phyloP scores from a whole-genome alignment of 1,140 invertebrate species.

The Camponotus floridanus region DNA sequence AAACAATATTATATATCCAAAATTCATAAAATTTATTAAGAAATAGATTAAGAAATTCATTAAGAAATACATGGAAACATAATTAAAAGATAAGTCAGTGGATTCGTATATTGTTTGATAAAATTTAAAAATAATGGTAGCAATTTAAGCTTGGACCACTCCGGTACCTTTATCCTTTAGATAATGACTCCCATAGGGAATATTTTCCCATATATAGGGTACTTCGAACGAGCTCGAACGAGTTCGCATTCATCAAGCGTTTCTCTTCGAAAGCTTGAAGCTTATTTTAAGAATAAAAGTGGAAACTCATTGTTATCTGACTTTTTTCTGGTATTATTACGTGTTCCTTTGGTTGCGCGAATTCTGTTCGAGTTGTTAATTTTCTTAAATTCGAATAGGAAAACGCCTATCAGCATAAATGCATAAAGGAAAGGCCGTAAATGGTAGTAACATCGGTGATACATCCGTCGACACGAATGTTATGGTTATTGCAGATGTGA shows the following conservation, averaged over 20 bases:
- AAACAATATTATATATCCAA: background rate
- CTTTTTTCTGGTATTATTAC: background rate
- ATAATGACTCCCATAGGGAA: constrained; percentile 32
- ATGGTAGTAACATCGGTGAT: constrained; percentile 12
- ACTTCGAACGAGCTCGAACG: constrained; percentile 10
- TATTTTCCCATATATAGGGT: constrained; percentile 26
- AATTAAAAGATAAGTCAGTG: background rate
- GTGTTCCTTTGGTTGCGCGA: background rate
- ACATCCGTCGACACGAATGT: constrained; percentile 34
- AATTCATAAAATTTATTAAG: background rate
- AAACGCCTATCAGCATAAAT: constrained; percentile 17
- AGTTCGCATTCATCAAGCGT: constrained; percentile 18
- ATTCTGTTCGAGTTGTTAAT: background rate
- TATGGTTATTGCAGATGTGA: constrained; percentile 46
- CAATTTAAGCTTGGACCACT: background rate
- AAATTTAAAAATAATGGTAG: constrained; percentile 35
- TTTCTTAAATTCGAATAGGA: constrained; percentile 31
- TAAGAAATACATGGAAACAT: background rate
- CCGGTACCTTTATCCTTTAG: background rate
- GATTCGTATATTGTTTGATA: background rate
- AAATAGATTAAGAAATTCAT: background rate
- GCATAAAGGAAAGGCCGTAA: constrained; percentile 35
- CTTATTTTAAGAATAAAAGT: constrained; percentile 10
- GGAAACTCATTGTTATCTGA: background rate
- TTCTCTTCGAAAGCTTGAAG: constrained; percentile 31